Conservation (phyloP, 1,140 invertebrate species). For the Drosophila serrata region DNA sequence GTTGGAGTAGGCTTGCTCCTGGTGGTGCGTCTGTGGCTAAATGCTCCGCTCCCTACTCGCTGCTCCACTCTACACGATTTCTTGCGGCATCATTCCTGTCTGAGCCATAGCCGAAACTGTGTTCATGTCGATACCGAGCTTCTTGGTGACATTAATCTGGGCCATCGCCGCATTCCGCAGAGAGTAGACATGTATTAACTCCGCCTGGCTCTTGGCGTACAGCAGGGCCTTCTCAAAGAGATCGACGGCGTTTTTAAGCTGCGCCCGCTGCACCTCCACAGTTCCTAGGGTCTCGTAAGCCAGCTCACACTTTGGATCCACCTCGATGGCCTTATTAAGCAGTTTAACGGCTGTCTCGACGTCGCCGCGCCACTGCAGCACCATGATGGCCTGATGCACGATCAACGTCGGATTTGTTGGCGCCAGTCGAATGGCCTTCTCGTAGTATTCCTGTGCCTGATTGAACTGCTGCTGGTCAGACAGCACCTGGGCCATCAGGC, state of each 20-base stretch:
- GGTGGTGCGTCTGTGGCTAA: slow-evolving; percentile 36
- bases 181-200: slow-evolving; percentile 95
- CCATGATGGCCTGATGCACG: slow-evolving; percentile 94
- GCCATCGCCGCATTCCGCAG: slow-evolving; percentile 94
- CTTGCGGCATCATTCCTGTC: slow-evolving; percentile 41
- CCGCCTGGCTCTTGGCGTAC: slow-evolving; percentile 93
- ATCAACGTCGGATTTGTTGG: slow-evolving; percentile 94
- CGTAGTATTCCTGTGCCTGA: slow-evolving; percentile 93
- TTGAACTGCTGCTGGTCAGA: slow-evolving; percentile 93
- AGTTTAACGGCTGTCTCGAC: slow-evolving; percentile 92
- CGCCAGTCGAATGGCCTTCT: slow-evolving; percentile 92
- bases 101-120: slow-evolving; percentile 75
- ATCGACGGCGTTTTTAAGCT: slow-evolving; percentile 92
- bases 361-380: slow-evolving; percentile 93
- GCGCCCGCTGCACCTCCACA: slow-evolving; percentile 93
- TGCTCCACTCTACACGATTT: slow-evolving; percentile 35
- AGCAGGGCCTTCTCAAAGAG: slow-evolving; percentile 96
- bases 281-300: slow-evolving; percentile 97
- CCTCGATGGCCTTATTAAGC: slow-evolving; percentile 93
- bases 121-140: slow-evolving; percentile 89
- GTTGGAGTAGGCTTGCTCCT: slow-evolving; percentile 28
- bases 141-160: slow-evolving; percentile 92
- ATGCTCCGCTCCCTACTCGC: slow-evolving; percentile 33
- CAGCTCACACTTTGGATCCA: slow-evolving; percentile 97
- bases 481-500: slow-evolving; percentile 93